phyloP scores from a whole-genome alignment of 2,888 invertebrate species.

The Matsumyia berberina region DNA sequence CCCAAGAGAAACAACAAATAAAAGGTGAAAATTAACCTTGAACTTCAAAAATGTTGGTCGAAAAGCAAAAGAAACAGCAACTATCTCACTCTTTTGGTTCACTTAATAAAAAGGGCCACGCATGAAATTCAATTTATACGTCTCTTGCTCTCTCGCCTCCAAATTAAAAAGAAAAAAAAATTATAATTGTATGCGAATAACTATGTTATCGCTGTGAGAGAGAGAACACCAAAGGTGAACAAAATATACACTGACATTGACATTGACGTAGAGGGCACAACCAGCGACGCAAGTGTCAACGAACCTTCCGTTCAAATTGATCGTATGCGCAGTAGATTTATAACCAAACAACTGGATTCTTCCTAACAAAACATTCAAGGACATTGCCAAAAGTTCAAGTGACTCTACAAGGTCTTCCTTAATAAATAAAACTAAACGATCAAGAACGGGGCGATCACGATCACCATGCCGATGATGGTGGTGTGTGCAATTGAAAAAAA shows the following conservation, averaged over 20 bases:
- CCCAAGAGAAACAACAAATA: constrained; percentile 36
- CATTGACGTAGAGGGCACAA: constrained; percentile 65
- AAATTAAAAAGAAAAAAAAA: constrained; percentile 22
- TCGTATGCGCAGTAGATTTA: constrained; percentile 67
- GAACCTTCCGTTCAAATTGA: constrained; percentile 57
- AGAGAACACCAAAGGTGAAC: constrained; percentile 34
- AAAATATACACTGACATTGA: constrained; percentile 68
- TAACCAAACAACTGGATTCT: constrained; percentile 32
- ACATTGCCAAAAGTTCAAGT: constrained; percentile 75
- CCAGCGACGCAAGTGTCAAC: constrained; percentile 56
- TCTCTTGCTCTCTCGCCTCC: constrained; percentile 11
- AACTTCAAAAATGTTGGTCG: constrained; percentile 81
- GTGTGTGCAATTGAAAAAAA: constrained; percentile 33
- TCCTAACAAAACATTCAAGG: constrained; percentile 69
- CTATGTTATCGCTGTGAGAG: constrained; percentile 49
- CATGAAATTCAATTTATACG: constrained; percentile 67
- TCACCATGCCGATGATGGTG: constrained; percentile 41
- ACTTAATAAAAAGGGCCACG: constrained; percentile 53
- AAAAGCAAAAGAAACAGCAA: constrained; percentile 26
- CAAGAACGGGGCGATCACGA: constrained; percentile 55
- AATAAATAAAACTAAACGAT: constrained; percentile 40
- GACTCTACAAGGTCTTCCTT: constrained; percentile 71
- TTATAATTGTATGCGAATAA: constrained; percentile 70
- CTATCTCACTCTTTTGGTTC: background rate
- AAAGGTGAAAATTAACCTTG: constrained; percentile 81